Conservation (phyloP, 2,113 vertebrate genomes). For the Entelurus aequoreus region DNA sequence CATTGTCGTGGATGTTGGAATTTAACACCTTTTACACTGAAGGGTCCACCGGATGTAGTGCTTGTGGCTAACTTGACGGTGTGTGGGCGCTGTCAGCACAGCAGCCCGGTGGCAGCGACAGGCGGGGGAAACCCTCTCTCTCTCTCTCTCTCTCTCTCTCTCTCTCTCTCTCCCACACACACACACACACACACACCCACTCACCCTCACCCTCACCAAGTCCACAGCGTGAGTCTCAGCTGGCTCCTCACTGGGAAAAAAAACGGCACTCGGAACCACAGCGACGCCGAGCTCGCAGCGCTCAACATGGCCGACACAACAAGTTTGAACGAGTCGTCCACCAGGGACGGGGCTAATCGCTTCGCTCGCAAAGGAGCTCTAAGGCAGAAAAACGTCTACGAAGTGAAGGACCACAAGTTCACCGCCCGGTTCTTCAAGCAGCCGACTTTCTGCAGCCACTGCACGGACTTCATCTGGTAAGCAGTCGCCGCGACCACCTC, state of each 20-base stretch:
- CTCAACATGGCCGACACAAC: slow-evolving; percentile 82
- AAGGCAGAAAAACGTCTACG: slow-evolving; percentile 84
- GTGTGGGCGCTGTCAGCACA: slow-evolving; percentile 48
- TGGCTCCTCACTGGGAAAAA: slow-evolving; percentile 15
- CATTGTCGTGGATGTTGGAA: too few species aligned
- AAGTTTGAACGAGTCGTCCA: slow-evolving; percentile 75
- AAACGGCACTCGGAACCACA: background rate
- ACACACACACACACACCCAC: slow-evolving; percentile 21
- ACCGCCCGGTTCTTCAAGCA: slow-evolving; percentile 84
- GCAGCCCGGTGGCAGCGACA: slow-evolving; percentile 42
- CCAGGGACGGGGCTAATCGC: slow-evolving; percentile 78
- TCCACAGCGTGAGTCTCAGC: slow-evolving; percentile 34
- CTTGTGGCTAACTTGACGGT: background rate
- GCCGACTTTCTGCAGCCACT: slow-evolving; percentile 86
- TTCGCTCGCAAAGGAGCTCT: slow-evolving; percentile 86
- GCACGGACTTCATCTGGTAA: slow-evolving; percentile 86
- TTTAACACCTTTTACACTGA: slow-evolving; percentile 37
- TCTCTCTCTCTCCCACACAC: background rate
- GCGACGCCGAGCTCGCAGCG: background rate
- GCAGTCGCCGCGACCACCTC: slow-evolving; percentile 46
- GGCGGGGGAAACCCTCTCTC: slow-evolving; percentile 43
- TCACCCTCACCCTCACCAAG: slow-evolving; percentile 13
- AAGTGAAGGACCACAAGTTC: slow-evolving; percentile 84
- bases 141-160: too few species aligned
- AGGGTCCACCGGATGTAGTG: slow-evolving; percentile 13